phyloP scores from a whole-genome alignment of 2,113 vertebrate genomes.

The Tichodroma muraria region DNA sequence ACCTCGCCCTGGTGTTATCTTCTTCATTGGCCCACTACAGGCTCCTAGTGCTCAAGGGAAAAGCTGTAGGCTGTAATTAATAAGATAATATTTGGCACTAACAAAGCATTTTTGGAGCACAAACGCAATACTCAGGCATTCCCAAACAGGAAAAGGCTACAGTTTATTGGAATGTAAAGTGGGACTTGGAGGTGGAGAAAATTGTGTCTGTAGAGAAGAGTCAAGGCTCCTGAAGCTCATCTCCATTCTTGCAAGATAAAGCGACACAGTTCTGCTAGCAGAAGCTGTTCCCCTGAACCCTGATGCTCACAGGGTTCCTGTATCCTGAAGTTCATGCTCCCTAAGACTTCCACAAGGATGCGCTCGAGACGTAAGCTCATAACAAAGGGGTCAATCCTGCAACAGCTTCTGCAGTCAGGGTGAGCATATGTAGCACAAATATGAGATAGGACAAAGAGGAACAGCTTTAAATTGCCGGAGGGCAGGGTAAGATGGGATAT shows the following conservation, averaged over 20 bases:
- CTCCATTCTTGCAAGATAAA: neutral
- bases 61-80: neutral
- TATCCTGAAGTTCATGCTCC: too few species aligned
- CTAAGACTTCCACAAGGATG: neutral
- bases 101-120: neutral
- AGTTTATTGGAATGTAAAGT: neutral
- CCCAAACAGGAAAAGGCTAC: neutral
- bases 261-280: neutral
- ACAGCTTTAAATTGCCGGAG: neutral
- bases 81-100: neutral
- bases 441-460: neutral
- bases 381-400: neutral
- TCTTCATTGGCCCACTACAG: neutral
- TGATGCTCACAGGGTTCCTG: too few species aligned
- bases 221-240: neutral
- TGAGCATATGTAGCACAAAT: too few species aligned
- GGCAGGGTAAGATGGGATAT: rapidly evolving
- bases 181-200: neutral
- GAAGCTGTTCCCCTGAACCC: neutral
- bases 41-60: neutral
- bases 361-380: rapidly evolving
- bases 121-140: neutral
- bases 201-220: neutral
- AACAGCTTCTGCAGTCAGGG: neutral
- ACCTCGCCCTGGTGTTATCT: neutral